Base-by-base conservation (phyloP, 1,140 invertebrate genomes). In the Cydia strobilella region DNA sequence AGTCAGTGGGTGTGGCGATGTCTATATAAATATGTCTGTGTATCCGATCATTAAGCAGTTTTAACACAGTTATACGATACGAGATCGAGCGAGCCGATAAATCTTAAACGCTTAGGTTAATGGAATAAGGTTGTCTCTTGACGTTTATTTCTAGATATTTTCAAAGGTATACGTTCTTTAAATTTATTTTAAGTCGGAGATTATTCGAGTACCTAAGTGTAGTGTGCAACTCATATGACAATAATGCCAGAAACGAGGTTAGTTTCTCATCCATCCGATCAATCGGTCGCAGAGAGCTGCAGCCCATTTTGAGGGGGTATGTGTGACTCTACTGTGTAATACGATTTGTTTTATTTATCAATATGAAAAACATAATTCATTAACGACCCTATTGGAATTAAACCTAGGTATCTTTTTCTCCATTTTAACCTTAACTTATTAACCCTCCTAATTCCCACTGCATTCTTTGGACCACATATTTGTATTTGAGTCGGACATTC, bases 1-100 rank as follows among this genome's bases (percentile, higher is more conserved):
- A n/a, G n/a, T n/a, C n/a, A n/a, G n/a, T n/a, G n/a, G n/a, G 12
- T 42, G 39, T 42, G 31, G 31, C 31, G 39, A 42, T 5, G 39
- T 42, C 10, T 42, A 42, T 42, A 42, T 45, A 45, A 45, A 45
- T 51, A 51, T 51, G 48, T 51, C 48, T 51, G 48, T 51, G 48
- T 1, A 4, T 18, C n/a, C 48, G 13, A 45, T 63, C 62, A 66
- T 78, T 76, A n/a, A 51, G n/a, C 48, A 51, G 48, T 51, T 51
- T 51, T 51, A 31, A 66, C 27, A 27, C 69, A 78, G 78, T 80
- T 76, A 78, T 62, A 45, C 74, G 31, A 78, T 72, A 54, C 48
- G 27, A 54, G 51, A 59, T 45, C 25, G 25, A n/a, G 12, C 25
- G 15, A 31, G 27, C 63, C 15, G 63, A 66, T 66, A 66, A 66